Percentiles rank a stretch among this genome's conserved stretches.
phyloP scores from a whole-genome alignment of 2,888 invertebrate species.

The Elysia crispata region DNA sequence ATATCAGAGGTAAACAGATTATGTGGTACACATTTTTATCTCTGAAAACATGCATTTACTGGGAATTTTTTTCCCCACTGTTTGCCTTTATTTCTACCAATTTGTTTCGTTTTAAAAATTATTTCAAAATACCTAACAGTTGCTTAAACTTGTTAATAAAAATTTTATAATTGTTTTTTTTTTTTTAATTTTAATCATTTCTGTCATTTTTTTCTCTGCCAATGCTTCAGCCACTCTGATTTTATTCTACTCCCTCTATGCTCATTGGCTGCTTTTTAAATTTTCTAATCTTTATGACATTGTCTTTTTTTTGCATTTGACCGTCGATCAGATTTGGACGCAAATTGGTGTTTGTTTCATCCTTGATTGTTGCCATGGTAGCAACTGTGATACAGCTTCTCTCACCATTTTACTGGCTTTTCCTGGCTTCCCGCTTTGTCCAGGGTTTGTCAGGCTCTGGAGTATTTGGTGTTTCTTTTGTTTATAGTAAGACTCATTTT shows the following conservation, averaged over 20 bases:
- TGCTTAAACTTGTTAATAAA: no score
- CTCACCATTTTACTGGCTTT: neutral
- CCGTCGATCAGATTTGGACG: conserved; percentile 34
- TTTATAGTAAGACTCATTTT: neutral
- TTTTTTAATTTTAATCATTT: neutral
- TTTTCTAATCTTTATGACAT: conserved; percentile 3
- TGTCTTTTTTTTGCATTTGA: neutral
- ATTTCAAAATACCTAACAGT: no score
- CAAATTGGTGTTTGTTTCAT: conserved; percentile 18
- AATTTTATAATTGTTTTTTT: no score
- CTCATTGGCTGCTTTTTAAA: conserved; percentile 12
- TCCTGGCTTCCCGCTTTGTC: conserved; percentile 22
- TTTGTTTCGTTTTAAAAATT: neutral
- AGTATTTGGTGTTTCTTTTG: conserved; percentile 23
- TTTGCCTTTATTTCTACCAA: neutral
- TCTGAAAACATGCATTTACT: no score
- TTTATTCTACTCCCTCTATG: no score
- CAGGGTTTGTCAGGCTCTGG: conserved; percentile 16
- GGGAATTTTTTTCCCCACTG: neutral
- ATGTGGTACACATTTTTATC: no score
- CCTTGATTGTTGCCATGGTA: conserved; percentile 2
- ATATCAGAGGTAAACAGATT: no score
- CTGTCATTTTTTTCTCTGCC: no score
- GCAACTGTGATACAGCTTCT: neutral
- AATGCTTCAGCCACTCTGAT: no score